Evolutionary conservation across 1,140 invertebrate genomes (phyloP), one percentile per base, ranked within the genome.

Genomic region (Epicauta chinensis): DNA sequence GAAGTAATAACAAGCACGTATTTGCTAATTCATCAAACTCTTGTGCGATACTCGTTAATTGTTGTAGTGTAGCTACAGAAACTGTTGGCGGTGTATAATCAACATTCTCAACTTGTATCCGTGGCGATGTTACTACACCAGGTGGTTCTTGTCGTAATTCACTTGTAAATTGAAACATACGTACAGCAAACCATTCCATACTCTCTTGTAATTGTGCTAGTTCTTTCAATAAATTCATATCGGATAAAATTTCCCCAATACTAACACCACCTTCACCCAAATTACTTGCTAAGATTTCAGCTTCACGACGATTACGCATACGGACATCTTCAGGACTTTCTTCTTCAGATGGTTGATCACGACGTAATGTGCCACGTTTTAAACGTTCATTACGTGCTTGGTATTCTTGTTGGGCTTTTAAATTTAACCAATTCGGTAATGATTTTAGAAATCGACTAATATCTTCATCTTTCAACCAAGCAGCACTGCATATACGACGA

Each of bases 381-480:
- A 52, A 46, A 51, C 65, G 40, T 55, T 65, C 45, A 58, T 60
- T 49, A 41, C 68, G 61, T 59, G 75, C 55, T 68, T 72, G 50
- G 60, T 49, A 47, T 59, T 72, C 56, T 69, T 70, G 50, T 65
- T 71, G 29, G 16, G 73, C 80, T 69, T 89, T 87, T 39, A 91
- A 71, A 63, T 84, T 82, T 32, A 79, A 76, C 89, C 89, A 92
- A 66, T 89, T 91, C 1, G 89, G 89, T 17, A 91, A 71, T 9
- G 87, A 87, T 70, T 89, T 89, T 53, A 91, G 79, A 72, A 94
- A 92, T 53, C 91, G 73, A 69, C 84, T 92, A 47, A 97, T 96
- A 68, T 97, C 93, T 58, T 93, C 90, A 72, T 97, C 93, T 57
- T 92, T 91, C 1, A 93, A 79, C 93, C 93, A 97, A 16, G 85